Evolutionary conservation across 2,797 vertebrate genomes (phyloP).

Genomic region (Eremophila alpestris): DNA sequence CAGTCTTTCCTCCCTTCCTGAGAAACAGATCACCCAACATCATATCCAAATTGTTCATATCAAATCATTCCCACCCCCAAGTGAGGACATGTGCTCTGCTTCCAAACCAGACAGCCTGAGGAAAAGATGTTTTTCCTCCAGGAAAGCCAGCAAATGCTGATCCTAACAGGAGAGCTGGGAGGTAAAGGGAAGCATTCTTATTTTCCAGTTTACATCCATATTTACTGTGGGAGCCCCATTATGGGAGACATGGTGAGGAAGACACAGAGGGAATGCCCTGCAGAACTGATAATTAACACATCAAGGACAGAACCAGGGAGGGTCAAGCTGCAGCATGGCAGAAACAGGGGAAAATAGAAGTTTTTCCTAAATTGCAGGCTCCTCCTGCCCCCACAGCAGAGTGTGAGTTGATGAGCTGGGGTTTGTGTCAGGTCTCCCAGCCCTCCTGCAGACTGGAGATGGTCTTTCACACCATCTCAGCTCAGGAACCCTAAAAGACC

Average conservation of each 20-base stretch:
- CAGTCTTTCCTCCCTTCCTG: not conserved
- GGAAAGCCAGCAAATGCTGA: not conserved
- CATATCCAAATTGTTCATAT: not conserved
- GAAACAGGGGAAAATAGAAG: accelerated
- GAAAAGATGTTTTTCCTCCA: not conserved
- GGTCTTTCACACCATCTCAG: not conserved
- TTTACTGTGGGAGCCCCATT: not conserved
- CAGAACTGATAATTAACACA: not conserved
- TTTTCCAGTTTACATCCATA: not conserved
- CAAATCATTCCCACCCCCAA: not conserved
- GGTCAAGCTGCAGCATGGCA: not conserved
- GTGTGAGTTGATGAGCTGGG: not conserved
- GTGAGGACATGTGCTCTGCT: not conserved
- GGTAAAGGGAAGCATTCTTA: not conserved
- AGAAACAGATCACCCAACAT: not conserved
- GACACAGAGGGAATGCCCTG: not conserved
- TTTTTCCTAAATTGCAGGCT: not conserved
- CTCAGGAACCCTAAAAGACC: not conserved
- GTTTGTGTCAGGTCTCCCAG: not conserved
- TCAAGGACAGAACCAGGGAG: not conserved
- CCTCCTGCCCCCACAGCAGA: not conserved
- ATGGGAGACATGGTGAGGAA: accelerated
- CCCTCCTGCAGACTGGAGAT: not conserved
- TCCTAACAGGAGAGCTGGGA: not conserved
- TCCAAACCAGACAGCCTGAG: not conserved